phyloP scores from a whole-genome alignment of 2,113 vertebrate species.

The Setophaga kirtlandii region DNA sequence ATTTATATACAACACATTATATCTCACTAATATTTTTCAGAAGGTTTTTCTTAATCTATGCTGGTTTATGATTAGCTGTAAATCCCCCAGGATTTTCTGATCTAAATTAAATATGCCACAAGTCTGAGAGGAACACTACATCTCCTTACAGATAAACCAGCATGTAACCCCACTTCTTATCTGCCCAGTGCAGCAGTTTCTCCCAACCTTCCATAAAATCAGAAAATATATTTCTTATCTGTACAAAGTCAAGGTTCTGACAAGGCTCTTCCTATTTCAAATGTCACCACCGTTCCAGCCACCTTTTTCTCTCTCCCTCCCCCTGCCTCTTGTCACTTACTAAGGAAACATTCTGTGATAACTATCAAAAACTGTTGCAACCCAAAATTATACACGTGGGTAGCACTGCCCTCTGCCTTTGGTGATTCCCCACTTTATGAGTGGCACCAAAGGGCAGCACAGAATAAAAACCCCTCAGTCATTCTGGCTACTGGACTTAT shows the following conservation, averaged over 20 bases:
- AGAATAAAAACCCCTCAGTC: neutral
- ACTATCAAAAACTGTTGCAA: neutral
- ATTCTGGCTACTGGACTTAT: neutral
- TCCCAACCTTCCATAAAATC: slow-evolving; percentile 5
- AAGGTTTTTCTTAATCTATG: slow-evolving; percentile 22
- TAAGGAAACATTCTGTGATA: neutral
- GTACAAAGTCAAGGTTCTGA: slow-evolving; percentile 44
- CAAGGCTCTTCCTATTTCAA: slow-evolving; percentile 49
- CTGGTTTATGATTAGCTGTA: slow-evolving; percentile 51
- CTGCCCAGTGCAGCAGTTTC: slow-evolving; percentile 50
- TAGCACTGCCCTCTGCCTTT: neutral
- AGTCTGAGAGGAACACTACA: slow-evolving; percentile 31
- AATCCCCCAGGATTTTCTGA: slow-evolving; percentile 48
- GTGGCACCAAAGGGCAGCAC: neutral
- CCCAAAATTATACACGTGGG: neutral
- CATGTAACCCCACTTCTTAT: slow-evolving; percentile 57
- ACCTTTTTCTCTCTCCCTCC: neutral
- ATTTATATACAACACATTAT: neutral
- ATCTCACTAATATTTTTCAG: slow-evolving; percentile 24
- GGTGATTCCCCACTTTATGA: neutral
- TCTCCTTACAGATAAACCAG: slow-evolving; percentile 51
- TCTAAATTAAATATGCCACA: slow-evolving; percentile 52
- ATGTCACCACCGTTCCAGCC: slow-evolving; percentile 37
- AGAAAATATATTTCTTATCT: slow-evolving; percentile 63
- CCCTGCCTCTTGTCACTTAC: neutral